A percentile compares a stretch with the other conserved stretches of the same genome.
phyloP scores from a whole-genome alignment of 1,140 invertebrate species.

The Cherax destructor region DNA sequence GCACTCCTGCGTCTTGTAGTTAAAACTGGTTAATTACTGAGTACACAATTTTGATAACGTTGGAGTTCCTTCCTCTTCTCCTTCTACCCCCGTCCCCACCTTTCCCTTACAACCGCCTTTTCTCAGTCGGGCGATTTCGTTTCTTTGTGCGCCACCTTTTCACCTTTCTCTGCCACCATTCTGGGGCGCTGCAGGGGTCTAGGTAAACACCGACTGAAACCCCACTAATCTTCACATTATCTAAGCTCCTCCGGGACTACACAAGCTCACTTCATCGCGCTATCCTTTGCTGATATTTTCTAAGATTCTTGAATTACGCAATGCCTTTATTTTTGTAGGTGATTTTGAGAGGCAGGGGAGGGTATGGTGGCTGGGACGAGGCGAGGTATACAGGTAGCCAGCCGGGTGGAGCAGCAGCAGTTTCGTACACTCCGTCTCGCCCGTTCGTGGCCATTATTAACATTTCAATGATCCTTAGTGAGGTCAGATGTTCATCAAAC shows the following conservation, averaged over 20 bases:
- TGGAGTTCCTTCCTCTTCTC: neutral
- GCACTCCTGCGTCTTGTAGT: neutral
- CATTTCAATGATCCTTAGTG: slow-evolving; percentile 38
- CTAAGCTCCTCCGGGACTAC: too few relatives aligned
- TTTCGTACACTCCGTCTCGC: neutral
- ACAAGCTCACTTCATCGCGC: too few relatives aligned
- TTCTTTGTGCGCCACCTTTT: slow-evolving; percentile 33
- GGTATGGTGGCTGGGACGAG: too few relatives aligned
- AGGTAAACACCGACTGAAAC: slow-evolving; percentile 47
- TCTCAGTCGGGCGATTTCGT: neutral
- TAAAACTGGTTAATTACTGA: neutral
- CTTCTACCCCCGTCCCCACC: neutral
- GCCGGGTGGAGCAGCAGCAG: too few relatives aligned
- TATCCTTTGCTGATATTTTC: too few relatives aligned
- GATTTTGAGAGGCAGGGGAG: too few relatives aligned
- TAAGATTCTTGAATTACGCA: too few relatives aligned
- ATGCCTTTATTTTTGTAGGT: too few relatives aligned
- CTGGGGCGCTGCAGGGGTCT: slow-evolving; percentile 44
- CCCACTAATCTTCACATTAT: neutral
- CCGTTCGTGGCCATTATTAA: slow-evolving; percentile 15
- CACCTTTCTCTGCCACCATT: slow-evolving; percentile 47
- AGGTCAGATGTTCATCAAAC: slow-evolving; percentile 43
- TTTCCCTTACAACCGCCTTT: neutral
- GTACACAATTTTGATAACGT: neutral
- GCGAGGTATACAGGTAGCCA: too few relatives aligned